These are phyloP conservation scores for Gadus macrocephalus DNA, from an alignment of 2,113 vertebrate species.

Conservation along the genomic window DNA sequence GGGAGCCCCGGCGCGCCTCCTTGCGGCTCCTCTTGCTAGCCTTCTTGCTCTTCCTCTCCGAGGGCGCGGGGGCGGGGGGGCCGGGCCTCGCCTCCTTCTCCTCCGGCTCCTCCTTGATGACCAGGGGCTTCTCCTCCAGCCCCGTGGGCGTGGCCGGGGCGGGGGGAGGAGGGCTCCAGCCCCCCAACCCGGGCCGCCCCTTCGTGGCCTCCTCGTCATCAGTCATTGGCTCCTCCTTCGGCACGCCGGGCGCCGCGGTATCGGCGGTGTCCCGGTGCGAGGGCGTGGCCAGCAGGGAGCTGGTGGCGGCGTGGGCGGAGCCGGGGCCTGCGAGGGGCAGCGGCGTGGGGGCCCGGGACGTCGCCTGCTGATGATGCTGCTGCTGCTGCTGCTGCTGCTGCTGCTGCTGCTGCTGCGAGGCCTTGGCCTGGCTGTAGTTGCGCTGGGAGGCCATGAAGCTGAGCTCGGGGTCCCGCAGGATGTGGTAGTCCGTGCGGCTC, in stretches of 20 bases:
- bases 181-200: conserved; percentile 71
- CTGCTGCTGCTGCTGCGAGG: conserved; percentile 62
- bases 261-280: conserved; percentile 58
- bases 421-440: conserved; percentile 89
- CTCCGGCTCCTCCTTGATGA: conserved; percentile 60
- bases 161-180: conserved; percentile 73
- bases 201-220: conserved; percentile 73
- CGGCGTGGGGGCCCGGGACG: conserved; percentile 74
- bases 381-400: conserved; percentile 57
- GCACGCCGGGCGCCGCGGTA: conserved; percentile 50
- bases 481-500: conserved; percentile 98
- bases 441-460: conserved; percentile 91
- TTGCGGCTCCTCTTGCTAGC: conserved; percentile 66
- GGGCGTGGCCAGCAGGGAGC: conserved; percentile 76
- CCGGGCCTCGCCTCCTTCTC: conserved; percentile 91
- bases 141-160: conserved; percentile 68
- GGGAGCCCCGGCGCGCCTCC: conserved; percentile 74
- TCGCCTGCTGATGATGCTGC: conserved; percentile 18
- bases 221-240: conserved; percentile 82
- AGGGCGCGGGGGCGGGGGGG: conserved; percentile 88
- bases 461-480: conserved; percentile 94
- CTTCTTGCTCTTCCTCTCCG: conserved; percentile 85
- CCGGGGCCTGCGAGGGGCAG: conserved; percentile 75
- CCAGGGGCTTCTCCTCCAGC: conserved; percentile 74
- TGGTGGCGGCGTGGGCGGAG: conserved; percentile 62